Percentiles rank a stretch among this genome's conserved stretches.
phyloP scores from a whole-genome alignment of 2,797 vertebrate species.

The Denticeps clupeoides region DNA sequence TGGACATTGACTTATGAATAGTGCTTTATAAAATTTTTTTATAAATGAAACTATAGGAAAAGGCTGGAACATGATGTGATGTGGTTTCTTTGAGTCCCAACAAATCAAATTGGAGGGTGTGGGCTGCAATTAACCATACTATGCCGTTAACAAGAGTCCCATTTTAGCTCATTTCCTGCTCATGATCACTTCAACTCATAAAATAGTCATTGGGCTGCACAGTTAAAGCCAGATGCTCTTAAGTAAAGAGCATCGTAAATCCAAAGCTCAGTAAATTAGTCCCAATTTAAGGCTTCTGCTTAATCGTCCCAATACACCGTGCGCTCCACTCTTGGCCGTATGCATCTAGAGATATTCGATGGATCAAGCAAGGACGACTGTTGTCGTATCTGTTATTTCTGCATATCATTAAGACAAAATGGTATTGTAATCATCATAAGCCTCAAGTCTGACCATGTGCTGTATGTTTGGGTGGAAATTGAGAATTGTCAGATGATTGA shows the following conservation, averaged over 20 bases:
- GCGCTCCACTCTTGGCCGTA: conserved; percentile 43
- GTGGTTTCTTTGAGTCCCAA: neutral
- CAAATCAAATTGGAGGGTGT: conserved; percentile 5
- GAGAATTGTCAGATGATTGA: too few relatives aligned
- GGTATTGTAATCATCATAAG: too few relatives aligned
- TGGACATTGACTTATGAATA: too few relatives aligned
- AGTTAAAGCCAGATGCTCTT: conserved; percentile 21
- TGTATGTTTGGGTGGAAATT: too few relatives aligned
- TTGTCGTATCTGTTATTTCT: too few relatives aligned
- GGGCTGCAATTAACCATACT: conserved; percentile 31
- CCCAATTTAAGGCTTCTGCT: conserved; percentile 32
- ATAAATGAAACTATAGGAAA: too few relatives aligned
- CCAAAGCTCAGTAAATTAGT: conserved; percentile 37
- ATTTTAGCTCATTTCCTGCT: conserved; percentile 35
- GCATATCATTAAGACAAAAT: too few relatives aligned
- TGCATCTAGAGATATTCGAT: too few relatives aligned
- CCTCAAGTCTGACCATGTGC: too few relatives aligned
- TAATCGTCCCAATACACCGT: conserved; percentile 23
- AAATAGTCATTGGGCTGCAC: conserved; percentile 36
- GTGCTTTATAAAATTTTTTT: too few relatives aligned
- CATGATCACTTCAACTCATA: conserved; percentile 23
- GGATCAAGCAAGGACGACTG: too few relatives aligned
- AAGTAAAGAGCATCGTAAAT: conserved; percentile 26
- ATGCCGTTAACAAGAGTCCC: conserved; percentile 18
- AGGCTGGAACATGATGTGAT: too few relatives aligned